Conservation (phyloP, 2,888 invertebrate species). For the Lasioglossum leucozonium region DNA sequence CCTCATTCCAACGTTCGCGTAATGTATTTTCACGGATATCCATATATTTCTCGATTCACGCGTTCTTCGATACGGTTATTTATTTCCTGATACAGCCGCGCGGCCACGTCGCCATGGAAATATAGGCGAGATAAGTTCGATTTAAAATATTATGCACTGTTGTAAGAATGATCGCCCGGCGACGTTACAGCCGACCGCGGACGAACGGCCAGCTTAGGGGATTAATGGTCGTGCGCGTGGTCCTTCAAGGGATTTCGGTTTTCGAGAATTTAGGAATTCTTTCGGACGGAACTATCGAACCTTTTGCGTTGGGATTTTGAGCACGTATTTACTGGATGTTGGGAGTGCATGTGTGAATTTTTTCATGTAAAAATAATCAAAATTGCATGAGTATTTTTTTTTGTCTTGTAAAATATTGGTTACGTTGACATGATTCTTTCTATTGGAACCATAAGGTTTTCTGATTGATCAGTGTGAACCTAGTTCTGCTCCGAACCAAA, state of each 20-base stretch:
- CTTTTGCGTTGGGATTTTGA: too few relatives aligned
- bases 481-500: too few relatives aligned
- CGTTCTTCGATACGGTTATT: constrained; percentile 13
- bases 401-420: too few relatives aligned
- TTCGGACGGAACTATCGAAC: too few relatives aligned
- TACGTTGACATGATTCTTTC: too few relatives aligned
- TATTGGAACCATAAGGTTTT: too few relatives aligned
- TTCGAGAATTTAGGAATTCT: neutral
- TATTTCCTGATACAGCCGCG: constrained; percentile 12
- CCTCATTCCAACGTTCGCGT: constrained; percentile 24
- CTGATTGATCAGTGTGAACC: too few relatives aligned
- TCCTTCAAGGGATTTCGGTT: neutral
- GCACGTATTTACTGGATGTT: too few relatives aligned
- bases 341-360: too few relatives aligned
- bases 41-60: constrained; percentile 12
- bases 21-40: constrained; percentile 28
- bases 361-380: neutral
- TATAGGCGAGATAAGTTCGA: constrained; percentile 8
- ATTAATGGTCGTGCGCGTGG: neutral
- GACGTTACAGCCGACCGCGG: neutral
- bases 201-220: neutral
- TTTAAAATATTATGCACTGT: constrained; percentile 4
- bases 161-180: constrained; percentile 1
- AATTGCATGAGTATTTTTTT: too few relatives aligned
- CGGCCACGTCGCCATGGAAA: neutral